Evolutionary conservation across 2,797 vertebrate species (phyloP), one percentile per base, ranked within the genome.

Genomic region (Arremon brunneinucha): DNA sequence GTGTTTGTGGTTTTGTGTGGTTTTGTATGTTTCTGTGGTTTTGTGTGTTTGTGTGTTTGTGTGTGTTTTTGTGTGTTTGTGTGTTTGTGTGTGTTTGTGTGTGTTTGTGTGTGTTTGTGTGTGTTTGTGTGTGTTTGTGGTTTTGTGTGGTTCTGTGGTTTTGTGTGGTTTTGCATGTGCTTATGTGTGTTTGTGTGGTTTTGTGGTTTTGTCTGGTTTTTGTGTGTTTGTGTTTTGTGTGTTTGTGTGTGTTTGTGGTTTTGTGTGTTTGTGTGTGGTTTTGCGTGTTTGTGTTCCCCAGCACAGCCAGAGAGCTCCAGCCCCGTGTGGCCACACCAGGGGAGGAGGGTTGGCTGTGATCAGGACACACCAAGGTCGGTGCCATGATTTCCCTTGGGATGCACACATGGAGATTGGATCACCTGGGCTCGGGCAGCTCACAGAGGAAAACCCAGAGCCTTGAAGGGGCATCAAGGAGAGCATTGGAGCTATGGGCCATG

Each of bases 251-350:
- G 19, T 43, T 43, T 47, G 23, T 47, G 13, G 8, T 8, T 26
- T 9, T 49, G 4, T 27, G 19, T 23, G 37, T 59, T 15, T 3
- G 3, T 50, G 0, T 34, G 9, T 23, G 37, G 44, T 12, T 4
- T 3, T 50, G 0, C 26, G 9, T 44, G 20, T 44, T 20, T 46
- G 44, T 69, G 49, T 22, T 22, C 44, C 50, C 19, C 56, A n/a
- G 19, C n/a, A 2, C 3, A 15, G 65, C 41, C 27, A 8, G 12
- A 49, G 74, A 27, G 78, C 50, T 81, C 41, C 37, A 12, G 2
- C 22, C 30, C 32, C 1, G 1, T 0, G 0, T 5, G 39, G 26
- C 6, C 12, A 9, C 18, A 9, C 7, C 2, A 0, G 12, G 26
- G 22, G 24, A 34, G 22, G 24, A 24, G 37, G 23, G 16, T 16